Evolutionary conservation across 2,888 invertebrate genomes (phyloP).

Genomic region (Nomada goodeniana): DNA sequence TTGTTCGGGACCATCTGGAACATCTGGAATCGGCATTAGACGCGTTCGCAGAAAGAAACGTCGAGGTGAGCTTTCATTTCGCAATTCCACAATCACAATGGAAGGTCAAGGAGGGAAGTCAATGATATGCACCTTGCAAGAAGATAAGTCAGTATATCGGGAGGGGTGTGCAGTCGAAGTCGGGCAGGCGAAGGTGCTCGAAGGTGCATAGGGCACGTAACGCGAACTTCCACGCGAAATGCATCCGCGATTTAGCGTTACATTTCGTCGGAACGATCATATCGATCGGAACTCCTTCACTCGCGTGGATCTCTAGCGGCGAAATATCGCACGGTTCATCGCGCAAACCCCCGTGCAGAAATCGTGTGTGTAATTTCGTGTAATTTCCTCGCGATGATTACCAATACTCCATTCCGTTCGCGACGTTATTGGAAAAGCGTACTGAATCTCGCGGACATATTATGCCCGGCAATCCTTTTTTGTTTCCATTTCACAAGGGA

Average conservation of each 20-base stretch:
- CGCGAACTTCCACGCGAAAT: neutral
- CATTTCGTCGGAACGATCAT: slow-evolving; percentile 23
- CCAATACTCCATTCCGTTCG: slow-evolving; percentile 30
- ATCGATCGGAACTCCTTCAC: slow-evolving; percentile 58
- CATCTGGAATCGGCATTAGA: slow-evolving; percentile 21
- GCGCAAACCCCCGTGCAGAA: slow-evolving; percentile 26
- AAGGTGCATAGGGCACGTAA: slow-evolving; percentile 7
- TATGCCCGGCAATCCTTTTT: neutral
- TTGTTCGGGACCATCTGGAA: neutral
- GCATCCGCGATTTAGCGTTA: slow-evolving; percentile 13
- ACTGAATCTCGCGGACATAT: slow-evolving; percentile 23
- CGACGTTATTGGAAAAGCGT: slow-evolving; percentile 21
- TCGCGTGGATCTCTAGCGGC: slow-evolving; percentile 45
- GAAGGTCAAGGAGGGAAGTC: slow-evolving; percentile 26
- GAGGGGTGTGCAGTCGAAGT: neutral
- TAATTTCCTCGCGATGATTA: slow-evolving; percentile 54
- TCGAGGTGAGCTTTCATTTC: slow-evolving; percentile 38
- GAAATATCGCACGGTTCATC: slow-evolving; percentile 39
- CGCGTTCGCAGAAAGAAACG: neutral
- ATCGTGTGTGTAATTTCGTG: slow-evolving; percentile 32
- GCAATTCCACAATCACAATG: slow-evolving; percentile 36
- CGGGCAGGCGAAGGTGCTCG: slow-evolving; percentile 10
- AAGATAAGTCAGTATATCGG: slow-evolving; percentile 41
- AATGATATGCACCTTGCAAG: slow-evolving; percentile 35
- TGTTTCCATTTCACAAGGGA: neutral